phyloP scores from a whole-genome alignment of 1,140 invertebrate genomes.

The Drosophila ficusphila region DNA sequence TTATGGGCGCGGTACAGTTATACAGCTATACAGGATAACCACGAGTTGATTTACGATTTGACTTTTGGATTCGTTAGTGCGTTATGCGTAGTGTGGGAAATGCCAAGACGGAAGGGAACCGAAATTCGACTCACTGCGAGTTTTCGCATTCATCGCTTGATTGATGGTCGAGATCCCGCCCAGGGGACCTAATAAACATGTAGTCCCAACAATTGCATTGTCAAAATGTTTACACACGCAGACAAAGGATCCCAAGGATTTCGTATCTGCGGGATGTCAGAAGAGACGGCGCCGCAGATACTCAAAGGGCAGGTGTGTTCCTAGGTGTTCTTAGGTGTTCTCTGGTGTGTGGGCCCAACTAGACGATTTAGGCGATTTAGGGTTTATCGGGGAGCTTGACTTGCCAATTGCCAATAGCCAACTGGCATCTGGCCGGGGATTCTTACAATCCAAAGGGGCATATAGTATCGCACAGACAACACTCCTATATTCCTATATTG shows the following conservation, averaged over 20 bases:
- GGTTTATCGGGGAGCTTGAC: conserved; percentile 33
- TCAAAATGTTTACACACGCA: conserved; percentile 42
- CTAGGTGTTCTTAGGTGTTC: background rate
- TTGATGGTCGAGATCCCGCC: conserved; percentile 56
- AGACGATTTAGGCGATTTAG: conserved; percentile 27
- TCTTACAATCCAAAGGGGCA: background rate
- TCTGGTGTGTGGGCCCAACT: conserved; percentile 48
- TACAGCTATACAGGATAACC: conserved; percentile 46
- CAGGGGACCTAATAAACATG: conserved; percentile 74
- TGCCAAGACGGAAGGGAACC: background rate
- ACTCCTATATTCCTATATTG: conserved; percentile 22
- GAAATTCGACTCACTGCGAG: background rate
- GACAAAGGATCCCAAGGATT: conserved; percentile 5
- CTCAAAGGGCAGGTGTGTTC: conserved; percentile 15
- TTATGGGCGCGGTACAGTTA: conserved; percentile 43
- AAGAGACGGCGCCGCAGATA: conserved; percentile 21
- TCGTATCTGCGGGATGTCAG: conserved; percentile 34
- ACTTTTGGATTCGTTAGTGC: conserved; percentile 22
- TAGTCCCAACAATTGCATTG: conserved; percentile 34
- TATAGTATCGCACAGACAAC: conserved; percentile 36
- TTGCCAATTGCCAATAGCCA: conserved; percentile 14
- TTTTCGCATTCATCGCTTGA: conserved; percentile 37
- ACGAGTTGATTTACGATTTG: conserved; percentile 41
- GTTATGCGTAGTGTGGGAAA: conserved; percentile 13
- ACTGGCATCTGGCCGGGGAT: conserved; percentile 5